phyloP scores from a whole-genome alignment of 2,888 invertebrate genomes.

The Hydroisotoma schaefferi region DNA sequence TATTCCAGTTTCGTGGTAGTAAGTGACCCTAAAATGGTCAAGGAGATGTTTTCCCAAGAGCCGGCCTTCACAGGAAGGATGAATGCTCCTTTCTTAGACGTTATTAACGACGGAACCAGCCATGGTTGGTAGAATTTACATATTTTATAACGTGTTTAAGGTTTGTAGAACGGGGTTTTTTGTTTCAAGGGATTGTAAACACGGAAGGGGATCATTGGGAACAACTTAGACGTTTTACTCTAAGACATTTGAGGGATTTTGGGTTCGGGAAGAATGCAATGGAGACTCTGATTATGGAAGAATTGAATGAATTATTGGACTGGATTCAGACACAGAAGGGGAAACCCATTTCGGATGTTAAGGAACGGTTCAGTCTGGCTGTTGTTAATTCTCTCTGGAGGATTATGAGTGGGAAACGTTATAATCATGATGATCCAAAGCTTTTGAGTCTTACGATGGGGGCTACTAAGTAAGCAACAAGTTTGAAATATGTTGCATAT shows the following conservation, averaged over 20 bases:
- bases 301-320: conserved; percentile 14
- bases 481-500: background rate
- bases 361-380: conserved; percentile 13
- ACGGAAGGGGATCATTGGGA: conserved; percentile 22
- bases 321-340: conserved; percentile 10
- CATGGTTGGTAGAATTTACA: background rate
- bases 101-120: conserved; percentile 18
- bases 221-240: conserved; percentile 23
- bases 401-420: conserved; percentile 21
- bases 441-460: background rate
- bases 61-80: conserved; percentile 23
- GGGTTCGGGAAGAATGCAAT: conserved; percentile 30
- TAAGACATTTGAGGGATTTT: conserved; percentile 26
- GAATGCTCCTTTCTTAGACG: conserved; percentile 4
- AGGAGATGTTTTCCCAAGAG: conserved; percentile 24
- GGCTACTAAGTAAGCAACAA: background rate
- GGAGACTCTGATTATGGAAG: conserved; percentile 25
- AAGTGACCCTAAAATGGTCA: conserved; percentile 13
- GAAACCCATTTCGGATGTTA: conserved; percentile 14
- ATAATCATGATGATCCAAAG: conserved; percentile 23
- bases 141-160: too few relatives aligned
- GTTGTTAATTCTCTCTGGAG: conserved; percentile 25
- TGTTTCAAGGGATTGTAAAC: conserved; percentile 12
- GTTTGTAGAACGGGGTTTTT: too few relatives aligned
- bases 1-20: conserved; percentile 4